Percentiles rank a stretch among this genome's conserved stretches.
Conservation (phyloP, 2,113 vertebrate species). For the Phalacrocorax carbo region DNA sequence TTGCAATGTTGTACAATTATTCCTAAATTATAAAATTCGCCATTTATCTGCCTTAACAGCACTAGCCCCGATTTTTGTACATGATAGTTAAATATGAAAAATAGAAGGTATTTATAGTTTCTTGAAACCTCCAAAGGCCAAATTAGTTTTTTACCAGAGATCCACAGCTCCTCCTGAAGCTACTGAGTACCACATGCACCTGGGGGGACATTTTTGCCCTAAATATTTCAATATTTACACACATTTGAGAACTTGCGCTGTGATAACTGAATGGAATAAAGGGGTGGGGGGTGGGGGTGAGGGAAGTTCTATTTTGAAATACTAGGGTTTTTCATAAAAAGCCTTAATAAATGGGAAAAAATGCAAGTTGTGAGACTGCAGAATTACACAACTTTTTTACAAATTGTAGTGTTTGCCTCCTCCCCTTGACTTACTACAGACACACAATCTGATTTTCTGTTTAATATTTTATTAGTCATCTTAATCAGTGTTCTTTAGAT, state of each 20-base stretch:
- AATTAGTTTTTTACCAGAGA: not conserved
- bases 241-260: not conserved
- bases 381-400: not conserved
- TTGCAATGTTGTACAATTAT: not conserved
- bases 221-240: not conserved
- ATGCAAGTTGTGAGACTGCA: not conserved
- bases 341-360: not conserved
- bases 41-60: not conserved
- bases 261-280: not conserved
- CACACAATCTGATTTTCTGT: not conserved
- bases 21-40: not conserved
- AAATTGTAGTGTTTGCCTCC: not conserved
- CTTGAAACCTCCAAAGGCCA: not conserved
- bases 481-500: not conserved
- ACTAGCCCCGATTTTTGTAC: not conserved
- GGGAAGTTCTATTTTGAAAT: not conserved
- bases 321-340: not conserved
- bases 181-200: not conserved
- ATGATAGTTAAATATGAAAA: not conserved
- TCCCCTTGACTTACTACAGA: not conserved
- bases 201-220: not conserved
- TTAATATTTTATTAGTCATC: not conserved
- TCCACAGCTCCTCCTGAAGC: not conserved
- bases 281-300: not conserved
- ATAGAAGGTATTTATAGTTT: not conserved